Evolutionary conservation across 2,888 invertebrate genomes (phyloP).

Genomic region (Macrophya alboannulata): DNA sequence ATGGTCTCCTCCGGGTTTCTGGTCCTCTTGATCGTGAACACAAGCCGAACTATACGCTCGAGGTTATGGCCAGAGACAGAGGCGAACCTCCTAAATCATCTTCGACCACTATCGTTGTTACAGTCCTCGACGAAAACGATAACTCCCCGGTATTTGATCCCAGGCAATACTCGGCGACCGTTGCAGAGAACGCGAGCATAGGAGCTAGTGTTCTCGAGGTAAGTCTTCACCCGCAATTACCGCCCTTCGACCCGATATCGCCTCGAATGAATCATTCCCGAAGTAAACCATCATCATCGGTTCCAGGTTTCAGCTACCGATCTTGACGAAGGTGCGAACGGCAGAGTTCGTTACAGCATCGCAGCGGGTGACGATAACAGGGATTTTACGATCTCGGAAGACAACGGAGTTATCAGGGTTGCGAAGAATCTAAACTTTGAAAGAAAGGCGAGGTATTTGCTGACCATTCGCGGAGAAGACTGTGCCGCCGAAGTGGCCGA

Average conservation of each 20-base stretch:
- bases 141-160: slow-evolving; percentile 95
- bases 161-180: slow-evolving; percentile 93
- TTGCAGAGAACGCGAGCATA: slow-evolving; percentile 96
- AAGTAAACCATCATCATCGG: background rate
- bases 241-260: background rate
- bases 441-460: slow-evolving; percentile 90
- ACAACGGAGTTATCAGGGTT: slow-evolving; percentile 94
- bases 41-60: slow-evolving; percentile 88
- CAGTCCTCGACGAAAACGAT: slow-evolving; percentile 94
- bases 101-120: slow-evolving; percentile 86
- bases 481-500: slow-evolving; percentile 88
- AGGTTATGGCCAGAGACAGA: slow-evolving; percentile 92
- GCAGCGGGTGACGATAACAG: slow-evolving; percentile 94
- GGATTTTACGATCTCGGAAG: slow-evolving; percentile 95
- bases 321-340: slow-evolving; percentile 93
- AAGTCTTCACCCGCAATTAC: slow-evolving; percentile 64
- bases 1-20: slow-evolving; percentile 92
- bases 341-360: slow-evolving; percentile 95
- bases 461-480: slow-evolving; percentile 94
- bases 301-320: slow-evolving; percentile 93
- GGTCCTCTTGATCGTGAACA: slow-evolving; percentile 94
- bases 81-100: slow-evolving; percentile 91
- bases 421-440: slow-evolving; percentile 97
- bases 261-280: background rate
- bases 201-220: slow-evolving; percentile 95